A percentile compares a stretch with the other conserved stretches of the same genome.
phyloP scores from a whole-genome alignment of 2,113 vertebrate genomes.

The Cinclus mexicanus region DNA sequence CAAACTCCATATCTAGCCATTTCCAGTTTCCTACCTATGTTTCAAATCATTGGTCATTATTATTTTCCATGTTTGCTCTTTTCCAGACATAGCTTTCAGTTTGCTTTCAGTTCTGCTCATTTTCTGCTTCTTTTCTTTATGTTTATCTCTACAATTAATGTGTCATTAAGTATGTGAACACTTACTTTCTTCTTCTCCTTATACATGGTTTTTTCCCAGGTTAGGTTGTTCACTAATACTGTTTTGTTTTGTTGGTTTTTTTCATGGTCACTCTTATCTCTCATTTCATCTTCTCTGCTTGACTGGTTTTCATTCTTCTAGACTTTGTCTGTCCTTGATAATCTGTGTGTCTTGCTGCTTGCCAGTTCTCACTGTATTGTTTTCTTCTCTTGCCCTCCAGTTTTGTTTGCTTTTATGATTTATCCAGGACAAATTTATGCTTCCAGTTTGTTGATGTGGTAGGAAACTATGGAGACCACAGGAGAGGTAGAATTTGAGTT shows the following conservation, averaged over 20 bases:
- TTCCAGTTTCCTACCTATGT: background rate
- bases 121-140: background rate
- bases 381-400: background rate
- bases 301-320: background rate
- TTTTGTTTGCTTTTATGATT: background rate
- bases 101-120: background rate
- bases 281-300: background rate
- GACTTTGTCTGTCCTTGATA: background rate
- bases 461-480: background rate
- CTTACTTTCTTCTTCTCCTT: background rate
- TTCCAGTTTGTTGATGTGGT: background rate
- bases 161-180: background rate
- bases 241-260: too few relatives aligned
- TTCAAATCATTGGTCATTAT: background rate
- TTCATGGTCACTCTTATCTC: background rate
- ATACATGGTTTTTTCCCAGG: background rate
- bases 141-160: background rate
- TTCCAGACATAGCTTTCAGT: background rate
- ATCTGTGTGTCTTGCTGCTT: background rate
- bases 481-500: background rate
- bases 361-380: background rate
- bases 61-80: background rate
- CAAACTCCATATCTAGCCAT: background rate
- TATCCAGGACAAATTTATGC: background rate
- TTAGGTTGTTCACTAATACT: background rate